A percentile compares a stretch with the other conserved stretches of the same genome.
Conservation (phyloP, 2,888 invertebrate species). For the Miltochrista miniata region DNA sequence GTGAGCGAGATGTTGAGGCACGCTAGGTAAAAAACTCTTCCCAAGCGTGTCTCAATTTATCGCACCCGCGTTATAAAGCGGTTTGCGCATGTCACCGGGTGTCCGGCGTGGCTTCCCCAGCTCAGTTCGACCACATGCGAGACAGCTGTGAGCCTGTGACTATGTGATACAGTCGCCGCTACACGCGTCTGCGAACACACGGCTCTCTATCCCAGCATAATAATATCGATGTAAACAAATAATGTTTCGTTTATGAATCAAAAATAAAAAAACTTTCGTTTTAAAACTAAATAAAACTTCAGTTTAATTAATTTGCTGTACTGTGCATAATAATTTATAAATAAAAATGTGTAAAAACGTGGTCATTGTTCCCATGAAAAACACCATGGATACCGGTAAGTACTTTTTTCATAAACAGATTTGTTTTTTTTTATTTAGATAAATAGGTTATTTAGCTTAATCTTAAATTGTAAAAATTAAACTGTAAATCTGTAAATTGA, state of each 20-base stretch:
- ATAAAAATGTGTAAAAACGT: constrained; percentile 67
- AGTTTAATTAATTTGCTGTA: background rate
- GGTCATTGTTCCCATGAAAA: constrained; percentile 61
- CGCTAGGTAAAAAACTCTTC: too few species aligned
- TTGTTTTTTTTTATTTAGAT: background rate
- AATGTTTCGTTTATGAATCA: constrained; percentile 14
- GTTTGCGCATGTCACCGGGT: constrained; percentile 7
- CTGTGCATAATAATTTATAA: constrained; percentile 30
- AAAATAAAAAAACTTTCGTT: background rate
- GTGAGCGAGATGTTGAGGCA: too few species aligned
- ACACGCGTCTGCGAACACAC: constrained; percentile 32
- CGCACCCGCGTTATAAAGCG: background rate
- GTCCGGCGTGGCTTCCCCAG: background rate
- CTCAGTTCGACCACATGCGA: background rate
- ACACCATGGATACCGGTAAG: constrained; percentile 60
- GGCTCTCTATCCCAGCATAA: constrained; percentile 22
- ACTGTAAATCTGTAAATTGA: too few species aligned
- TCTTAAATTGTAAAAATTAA: too few species aligned
- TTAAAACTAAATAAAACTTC: background rate
- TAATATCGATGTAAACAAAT: constrained; percentile 20
- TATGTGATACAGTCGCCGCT: constrained; percentile 31
- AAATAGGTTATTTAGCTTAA: too few species aligned
- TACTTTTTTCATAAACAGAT: too few species aligned
- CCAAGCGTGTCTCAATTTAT: too few species aligned
- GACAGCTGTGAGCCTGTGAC: background rate